Evolutionary conservation across 2,888 invertebrate genomes (phyloP).

Genomic region (Phyllotreta cruciferae): DNA sequence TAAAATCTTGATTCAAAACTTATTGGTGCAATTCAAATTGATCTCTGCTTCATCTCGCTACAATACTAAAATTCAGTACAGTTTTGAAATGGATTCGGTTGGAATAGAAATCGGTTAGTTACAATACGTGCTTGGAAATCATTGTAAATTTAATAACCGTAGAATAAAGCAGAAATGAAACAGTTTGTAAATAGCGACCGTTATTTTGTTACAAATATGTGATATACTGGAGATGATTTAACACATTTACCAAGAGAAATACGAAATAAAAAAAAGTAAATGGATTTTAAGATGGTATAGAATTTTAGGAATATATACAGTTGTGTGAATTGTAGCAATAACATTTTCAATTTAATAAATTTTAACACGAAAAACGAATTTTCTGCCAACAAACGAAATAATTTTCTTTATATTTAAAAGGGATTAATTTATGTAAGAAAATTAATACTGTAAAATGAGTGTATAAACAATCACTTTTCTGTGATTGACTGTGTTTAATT

Average conservation of each 20-base stretch:
- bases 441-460: too few species aligned
- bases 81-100: slow-evolving; percentile 13
- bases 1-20: not conserved
- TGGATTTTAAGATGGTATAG: slow-evolving; percentile 32
- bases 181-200: slow-evolving; percentile 27
- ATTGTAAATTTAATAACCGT: slow-evolving; percentile 22
- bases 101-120: slow-evolving; percentile 25
- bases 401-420: slow-evolving; percentile 3
- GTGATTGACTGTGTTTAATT: too few species aligned
- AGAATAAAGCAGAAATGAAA: slow-evolving; percentile 26
- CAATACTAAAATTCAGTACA: too few species aligned
- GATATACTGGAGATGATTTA: slow-evolving; percentile 33
- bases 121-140: slow-evolving; percentile 27
- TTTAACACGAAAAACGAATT: slow-evolving; percentile 30
- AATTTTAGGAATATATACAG: slow-evolving; percentile 35
- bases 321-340: slow-evolving; percentile 46
- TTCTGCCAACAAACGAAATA: not conserved
- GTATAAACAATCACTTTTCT: too few species aligned
- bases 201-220: slow-evolving; percentile 35
- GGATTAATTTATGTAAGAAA: too few species aligned
- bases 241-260: slow-evolving; percentile 27
- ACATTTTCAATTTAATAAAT: slow-evolving; percentile 44
- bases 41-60: too few species aligned
- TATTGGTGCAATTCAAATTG: too few species aligned
- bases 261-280: slow-evolving; percentile 10